A percentile compares a stretch with the other conserved stretches of the same genome.
Evolutionary conservation across 2,797 vertebrate genomes (phyloP).

Genomic region (Melanotaenia pygmaea): DNA sequence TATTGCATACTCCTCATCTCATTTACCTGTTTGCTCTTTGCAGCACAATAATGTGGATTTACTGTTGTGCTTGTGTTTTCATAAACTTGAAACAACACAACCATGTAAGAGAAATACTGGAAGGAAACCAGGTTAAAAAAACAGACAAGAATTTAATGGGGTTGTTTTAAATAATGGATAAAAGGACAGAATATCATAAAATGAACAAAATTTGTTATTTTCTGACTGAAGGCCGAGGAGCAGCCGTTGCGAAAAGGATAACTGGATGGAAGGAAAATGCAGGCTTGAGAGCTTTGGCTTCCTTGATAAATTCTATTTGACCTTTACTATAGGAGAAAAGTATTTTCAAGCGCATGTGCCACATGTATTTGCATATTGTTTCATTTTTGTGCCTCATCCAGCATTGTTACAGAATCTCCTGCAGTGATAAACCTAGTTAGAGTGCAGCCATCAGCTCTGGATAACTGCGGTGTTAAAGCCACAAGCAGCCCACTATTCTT

Average conservation of each 20-base stretch:
- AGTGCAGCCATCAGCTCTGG: constrained; percentile 39
- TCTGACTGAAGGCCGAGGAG: constrained; percentile 12
- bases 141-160: constrained; percentile 12
- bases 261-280: constrained; percentile 47
- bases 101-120: background rate
- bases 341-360: constrained; percentile 12
- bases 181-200: constrained; percentile 21
- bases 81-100: constrained; percentile 5
- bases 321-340: constrained; percentile 35
- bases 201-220: constrained; percentile 7
- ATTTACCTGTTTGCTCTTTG: constrained; percentile 30
- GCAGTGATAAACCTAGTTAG: constrained; percentile 47
- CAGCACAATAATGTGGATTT: constrained; percentile 20
- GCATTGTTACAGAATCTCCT: constrained; percentile 26
- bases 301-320: constrained; percentile 47
- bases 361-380: constrained; percentile 16
- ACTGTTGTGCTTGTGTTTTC: background rate
- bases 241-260: constrained; percentile 33
- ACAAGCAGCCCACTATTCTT: constrained; percentile 65
- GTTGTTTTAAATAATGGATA: constrained; percentile 41
- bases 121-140: background rate
- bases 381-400: constrained; percentile 17
- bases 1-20: constrained; percentile 14
- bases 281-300: constrained; percentile 11
- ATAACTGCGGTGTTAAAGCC: constrained; percentile 50